Evolutionary conservation across 2,888 invertebrate genomes (phyloP), one percentile per base, ranked within the genome.

Genomic region (Caenorhabditis sulstoni): DNA sequence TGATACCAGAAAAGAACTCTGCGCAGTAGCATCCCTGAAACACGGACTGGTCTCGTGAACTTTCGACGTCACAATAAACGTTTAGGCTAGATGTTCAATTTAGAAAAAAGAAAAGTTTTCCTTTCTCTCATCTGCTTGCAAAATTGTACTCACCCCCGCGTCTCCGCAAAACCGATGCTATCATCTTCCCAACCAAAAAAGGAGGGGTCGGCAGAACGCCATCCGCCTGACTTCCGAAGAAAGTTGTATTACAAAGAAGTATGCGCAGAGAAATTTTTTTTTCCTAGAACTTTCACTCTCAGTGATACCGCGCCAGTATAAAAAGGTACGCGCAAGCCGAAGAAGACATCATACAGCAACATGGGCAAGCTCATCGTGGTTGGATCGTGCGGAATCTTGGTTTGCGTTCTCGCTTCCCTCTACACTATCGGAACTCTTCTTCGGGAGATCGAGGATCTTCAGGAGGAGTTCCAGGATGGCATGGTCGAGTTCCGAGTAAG

Each of bases 401-500:
- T 62, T 22, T 83, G 81, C 49, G 77, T 83, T 47, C 55, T 81
- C 18, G 67, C 64, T 1, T 76, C 83, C 4, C 68, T 85, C 50
- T 79, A 73, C 66, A 79, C 79, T 12, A 81, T 85, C 57, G 66
- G 58, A 37, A 44, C 37, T 16, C 80, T 85, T 64, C 74, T 85
- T 20, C 55, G 65, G 22, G 82, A 82, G 55, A 80, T 85, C 61
- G 80, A 80, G 49, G 76, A 76, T 8, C 79, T 85, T 44, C 79
- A 84, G 53, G 59, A 47, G 1, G 84, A 85, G 55, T 73, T 85
- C 62, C 66, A 82, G 20, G 77, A 75, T 53, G 82, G 84, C 41
- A 85, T 85, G 83, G 44, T 53, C 52, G 83, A 85, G 49, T 84
- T 85, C 68, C 71, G 81, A 62, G 85, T 85, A 35, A 64, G 82